phyloP scores from a whole-genome alignment of 1,140 invertebrate genomes.

The Drosophila pruinosa region DNA sequence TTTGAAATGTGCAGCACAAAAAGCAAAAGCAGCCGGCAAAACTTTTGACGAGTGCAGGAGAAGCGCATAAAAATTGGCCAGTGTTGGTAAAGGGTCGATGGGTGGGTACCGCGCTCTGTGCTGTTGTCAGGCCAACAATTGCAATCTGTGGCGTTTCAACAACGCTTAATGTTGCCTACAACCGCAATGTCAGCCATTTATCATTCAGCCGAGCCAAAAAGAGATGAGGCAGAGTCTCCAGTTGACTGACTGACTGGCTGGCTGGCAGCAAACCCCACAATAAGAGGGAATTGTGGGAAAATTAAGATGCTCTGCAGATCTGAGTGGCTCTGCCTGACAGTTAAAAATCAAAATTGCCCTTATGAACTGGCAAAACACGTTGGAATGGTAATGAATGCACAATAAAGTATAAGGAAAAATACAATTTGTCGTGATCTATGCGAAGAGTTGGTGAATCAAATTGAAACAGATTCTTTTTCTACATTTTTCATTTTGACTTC shows the following conservation, averaged over 20 bases:
- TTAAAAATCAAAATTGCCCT: constrained; percentile 53
- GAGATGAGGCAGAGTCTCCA: background rate
- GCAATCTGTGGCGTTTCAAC: constrained; percentile 73
- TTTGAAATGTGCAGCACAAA: constrained; percentile 25
- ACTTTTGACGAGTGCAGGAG: constrained; percentile 46
- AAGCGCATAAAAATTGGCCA: constrained; percentile 35
- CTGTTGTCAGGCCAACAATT: constrained; percentile 48
- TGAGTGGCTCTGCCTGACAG: background rate
- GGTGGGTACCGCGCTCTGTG: no score
- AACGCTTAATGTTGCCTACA: constrained; percentile 74
- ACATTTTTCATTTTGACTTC: constrained; percentile 11
- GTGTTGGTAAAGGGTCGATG: background rate
- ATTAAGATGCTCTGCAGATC: background rate
- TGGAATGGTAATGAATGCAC: background rate
- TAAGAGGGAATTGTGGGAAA: background rate
- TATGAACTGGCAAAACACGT: constrained; percentile 33
- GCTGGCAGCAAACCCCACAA: constrained; percentile 10
- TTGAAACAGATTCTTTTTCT: constrained; percentile 16
- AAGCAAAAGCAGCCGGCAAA: constrained; percentile 32
- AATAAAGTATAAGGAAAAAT: constrained; percentile 7
- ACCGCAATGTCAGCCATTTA: constrained; percentile 75
- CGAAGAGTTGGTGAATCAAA: constrained; percentile 31
- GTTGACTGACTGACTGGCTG: constrained; percentile 2
- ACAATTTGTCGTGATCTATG: constrained; percentile 28
- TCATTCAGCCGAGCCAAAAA: constrained; percentile 61